Percentiles rank a stretch among this genome's conserved stretches.
phyloP scores from a whole-genome alignment of 2,888 invertebrate genomes.

The Pachycephus smyrnensis region DNA sequence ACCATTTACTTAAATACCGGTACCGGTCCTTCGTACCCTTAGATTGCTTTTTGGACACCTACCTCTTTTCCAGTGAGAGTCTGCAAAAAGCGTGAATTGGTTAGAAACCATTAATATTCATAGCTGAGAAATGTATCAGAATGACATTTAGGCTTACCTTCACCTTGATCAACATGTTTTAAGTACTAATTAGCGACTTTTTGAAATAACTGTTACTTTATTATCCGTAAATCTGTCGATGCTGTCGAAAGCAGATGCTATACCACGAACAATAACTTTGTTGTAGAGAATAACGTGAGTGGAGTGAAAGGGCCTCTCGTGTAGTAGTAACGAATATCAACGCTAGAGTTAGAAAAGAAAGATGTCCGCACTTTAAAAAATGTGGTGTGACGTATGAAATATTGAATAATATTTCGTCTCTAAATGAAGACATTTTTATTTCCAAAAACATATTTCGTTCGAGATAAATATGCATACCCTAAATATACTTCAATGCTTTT shows the following conservation, averaged over 20 bases:
- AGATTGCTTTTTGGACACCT: slow-evolving; percentile 39
- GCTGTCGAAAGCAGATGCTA: slow-evolving; percentile 29
- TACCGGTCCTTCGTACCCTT: background rate
- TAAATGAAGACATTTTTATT: background rate
- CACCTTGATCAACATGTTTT: slow-evolving; percentile 84
- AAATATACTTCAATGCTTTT: background rate
- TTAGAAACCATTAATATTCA: slow-evolving; percentile 21
- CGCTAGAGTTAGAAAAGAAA: background rate
- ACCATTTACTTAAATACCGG: background rate
- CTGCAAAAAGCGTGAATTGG: slow-evolving; percentile 68
- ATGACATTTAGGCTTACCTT: slow-evolving; percentile 71
- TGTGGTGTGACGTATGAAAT: background rate
- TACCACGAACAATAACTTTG: background rate
- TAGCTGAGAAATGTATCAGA: slow-evolving; percentile 11
- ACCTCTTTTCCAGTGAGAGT: slow-evolving; percentile 90
- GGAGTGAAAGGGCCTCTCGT: background rate
- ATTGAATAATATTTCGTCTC: background rate
- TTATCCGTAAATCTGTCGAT: slow-evolving; percentile 1
- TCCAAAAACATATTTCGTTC: background rate
- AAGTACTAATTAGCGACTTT: slow-evolving; percentile 3
- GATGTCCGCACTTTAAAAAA: background rate
- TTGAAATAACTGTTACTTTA: slow-evolving; percentile 6
- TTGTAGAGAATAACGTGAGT: slow-evolving; percentile 2
- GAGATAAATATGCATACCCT: too few relatives aligned
- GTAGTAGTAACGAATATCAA: background rate